Conservation (phyloP, 2,888 invertebrate genomes). For the Fissipunctia ypsillon region DNA sequence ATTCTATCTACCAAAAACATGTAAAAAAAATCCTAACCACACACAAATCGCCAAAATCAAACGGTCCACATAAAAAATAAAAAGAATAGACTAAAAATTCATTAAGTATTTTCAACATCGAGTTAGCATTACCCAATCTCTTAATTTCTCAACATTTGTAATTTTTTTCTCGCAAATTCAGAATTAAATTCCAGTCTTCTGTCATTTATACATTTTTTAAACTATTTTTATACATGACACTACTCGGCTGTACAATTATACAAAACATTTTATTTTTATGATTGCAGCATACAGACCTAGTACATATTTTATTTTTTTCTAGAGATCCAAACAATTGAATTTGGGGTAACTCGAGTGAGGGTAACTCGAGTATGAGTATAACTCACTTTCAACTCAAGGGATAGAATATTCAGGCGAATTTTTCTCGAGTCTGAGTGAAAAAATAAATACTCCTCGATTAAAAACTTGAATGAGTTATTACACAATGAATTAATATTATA, state of each 20-base stretch:
- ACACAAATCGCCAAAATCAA: slow-evolving; percentile 1
- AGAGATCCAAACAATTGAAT: slow-evolving; percentile 63
- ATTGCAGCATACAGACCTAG: slow-evolving; percentile 49
- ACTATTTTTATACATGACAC: slow-evolving; percentile 56
- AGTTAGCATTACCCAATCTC: slow-evolving; percentile 39
- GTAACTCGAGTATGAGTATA: slow-evolving; percentile 25
- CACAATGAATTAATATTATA: slow-evolving; percentile 42
- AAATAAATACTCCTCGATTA: slow-evolving; percentile 18
- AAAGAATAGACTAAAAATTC: slow-evolving; percentile 45
- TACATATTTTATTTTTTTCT: slow-evolving; percentile 34
- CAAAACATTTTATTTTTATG: slow-evolving; percentile 51
- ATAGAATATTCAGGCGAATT: neutral
- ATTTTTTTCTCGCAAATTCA: slow-evolving; percentile 55
- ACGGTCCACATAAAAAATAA: slow-evolving; percentile 29
- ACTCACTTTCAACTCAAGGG: slow-evolving; percentile 13
- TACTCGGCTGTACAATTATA: slow-evolving; percentile 63
- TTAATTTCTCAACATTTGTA: slow-evolving; percentile 34
- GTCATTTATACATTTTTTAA: slow-evolving; percentile 55
- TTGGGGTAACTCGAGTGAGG: slow-evolving; percentile 43
- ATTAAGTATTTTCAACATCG: slow-evolving; percentile 61
- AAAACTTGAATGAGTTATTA: slow-evolving; percentile 51
- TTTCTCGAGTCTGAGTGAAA: neutral
- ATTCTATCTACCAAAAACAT: neutral
- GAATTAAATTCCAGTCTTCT: slow-evolving; percentile 63
- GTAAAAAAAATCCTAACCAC: neutral